Evolutionary conservation across 2,888 invertebrate species (phyloP).

Genomic region (Dastarcus helophoroides): DNA sequence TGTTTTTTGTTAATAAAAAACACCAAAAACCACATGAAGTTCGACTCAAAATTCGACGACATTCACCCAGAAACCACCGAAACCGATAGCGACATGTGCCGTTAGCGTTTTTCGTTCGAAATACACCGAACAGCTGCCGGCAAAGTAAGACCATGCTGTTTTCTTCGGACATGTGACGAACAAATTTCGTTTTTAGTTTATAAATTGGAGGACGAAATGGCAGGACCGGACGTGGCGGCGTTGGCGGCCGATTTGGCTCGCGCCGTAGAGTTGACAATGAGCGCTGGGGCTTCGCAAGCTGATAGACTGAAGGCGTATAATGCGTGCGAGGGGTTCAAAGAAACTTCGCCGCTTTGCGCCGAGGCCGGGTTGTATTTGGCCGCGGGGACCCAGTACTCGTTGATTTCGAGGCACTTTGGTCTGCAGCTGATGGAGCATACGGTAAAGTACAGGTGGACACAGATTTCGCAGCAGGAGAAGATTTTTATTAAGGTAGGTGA

Average conservation of each 20-base stretch:
- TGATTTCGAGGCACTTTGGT: constrained; percentile 81
- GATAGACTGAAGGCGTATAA: constrained; percentile 72
- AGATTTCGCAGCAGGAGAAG: constrained; percentile 77
- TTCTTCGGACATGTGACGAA: constrained; percentile 11
- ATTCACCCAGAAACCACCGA: too few species aligned
- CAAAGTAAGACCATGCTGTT: constrained; percentile 11
- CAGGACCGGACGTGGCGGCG: constrained; percentile 51
- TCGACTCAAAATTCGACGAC: too few species aligned
- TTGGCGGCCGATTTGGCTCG: constrained; percentile 67
- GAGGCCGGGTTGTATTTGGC: constrained; percentile 76
- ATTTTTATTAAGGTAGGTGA: constrained; percentile 82
- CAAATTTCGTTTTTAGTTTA: constrained; percentile 4
- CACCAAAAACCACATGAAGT: too few species aligned
- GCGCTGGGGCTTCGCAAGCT: constrained; percentile 62
- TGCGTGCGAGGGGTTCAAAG: constrained; percentile 75
- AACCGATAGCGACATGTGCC: not conserved
- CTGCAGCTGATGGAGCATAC: constrained; percentile 87
- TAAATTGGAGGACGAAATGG: constrained; percentile 25
- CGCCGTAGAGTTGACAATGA: constrained; percentile 74
- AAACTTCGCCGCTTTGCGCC: constrained; percentile 77
- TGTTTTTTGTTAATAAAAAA: too few species aligned
- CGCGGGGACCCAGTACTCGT: constrained; percentile 59
- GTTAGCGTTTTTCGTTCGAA: not conserved
- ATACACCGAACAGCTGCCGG: not conserved
- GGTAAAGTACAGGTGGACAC: constrained; percentile 87